Evolutionary conservation across 2,888 invertebrate genomes (phyloP), one percentile per base, ranked within the genome.

Genomic region (Epistrophella euchroma): DNA sequence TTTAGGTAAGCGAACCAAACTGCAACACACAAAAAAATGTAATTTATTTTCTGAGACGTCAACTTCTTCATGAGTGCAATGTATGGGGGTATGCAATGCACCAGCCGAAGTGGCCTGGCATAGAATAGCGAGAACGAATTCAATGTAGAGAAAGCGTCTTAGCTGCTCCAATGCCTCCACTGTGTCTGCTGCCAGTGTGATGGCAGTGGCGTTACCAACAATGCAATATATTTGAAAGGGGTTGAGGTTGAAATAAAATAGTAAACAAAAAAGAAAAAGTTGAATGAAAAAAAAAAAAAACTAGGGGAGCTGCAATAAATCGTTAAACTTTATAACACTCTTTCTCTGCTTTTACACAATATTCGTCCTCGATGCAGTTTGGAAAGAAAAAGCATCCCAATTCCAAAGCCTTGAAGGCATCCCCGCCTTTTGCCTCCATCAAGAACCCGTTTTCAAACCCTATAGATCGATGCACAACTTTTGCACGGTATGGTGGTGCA

Each of bases 41-140:
- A 86, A 86, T 86, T 86, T 86, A 86, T 86, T 86, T 78, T 82
- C 82, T 82, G 35, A 77, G 86, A 82, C 86, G 86, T 86, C 86
- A 86, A 86, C 82, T 82, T 86, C 86, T 86, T 86, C 77, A 86
- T 81, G 82, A 86, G 82, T 72, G 77, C 64, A 74, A 43, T 70
- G 70, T 28, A 85, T 77, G 35, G n/a, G n/a, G 28, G 55, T 56
- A 35, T 56, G 17, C 56, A 73, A 79, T 85, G 64, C 76, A 77
- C 45, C 52, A 68, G 40, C 52, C 70, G 68, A 32, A 70, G 47
- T 35, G 35, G 19, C 68, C n/a, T n/a, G n/a, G n/a, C n/a, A n/a
- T n/a, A 50, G 73, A 17, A 32, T 9, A 66, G 43, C 10, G 52
- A 40, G 40, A 32, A 60, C 40, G 47, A 58, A 47, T 71, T 81